Evolutionary conservation across 2,113 vertebrate species (phyloP).

Genomic region (Strigops habroptila): DNA sequence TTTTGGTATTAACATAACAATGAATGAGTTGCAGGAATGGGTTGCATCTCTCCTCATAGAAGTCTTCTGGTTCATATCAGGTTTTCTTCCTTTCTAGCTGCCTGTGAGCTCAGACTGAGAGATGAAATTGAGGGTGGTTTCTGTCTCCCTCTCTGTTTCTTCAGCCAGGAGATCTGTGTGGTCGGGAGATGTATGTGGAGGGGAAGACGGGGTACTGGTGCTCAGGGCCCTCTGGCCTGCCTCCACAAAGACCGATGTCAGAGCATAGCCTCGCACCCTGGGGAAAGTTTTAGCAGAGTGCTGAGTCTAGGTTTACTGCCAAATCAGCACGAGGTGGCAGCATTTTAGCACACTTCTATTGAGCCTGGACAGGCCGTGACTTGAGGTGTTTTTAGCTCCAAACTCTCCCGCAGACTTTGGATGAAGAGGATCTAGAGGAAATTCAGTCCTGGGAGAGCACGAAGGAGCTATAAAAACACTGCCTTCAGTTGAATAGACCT

Average conservation of each 20-base stretch:
- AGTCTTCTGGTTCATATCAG: background rate
- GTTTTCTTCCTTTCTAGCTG: background rate
- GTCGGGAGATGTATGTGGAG: rapidly evolving
- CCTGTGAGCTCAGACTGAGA: background rate
- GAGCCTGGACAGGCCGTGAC: background rate
- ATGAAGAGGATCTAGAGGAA: background rate
- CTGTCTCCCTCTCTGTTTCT: background rate
- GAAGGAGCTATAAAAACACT: background rate
- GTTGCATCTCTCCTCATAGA: too few species aligned
- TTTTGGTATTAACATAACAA: background rate
- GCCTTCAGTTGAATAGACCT: background rate
- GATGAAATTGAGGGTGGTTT: background rate
- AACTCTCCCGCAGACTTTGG: rapidly evolving
- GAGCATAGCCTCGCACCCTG: rapidly evolving
- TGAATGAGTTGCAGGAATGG: background rate
- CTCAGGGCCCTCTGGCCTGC: rapidly evolving
- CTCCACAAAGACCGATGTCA: rapidly evolving
- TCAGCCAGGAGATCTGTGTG: background rate
- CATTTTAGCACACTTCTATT: conserved; percentile 13
- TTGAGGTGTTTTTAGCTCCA: background rate
- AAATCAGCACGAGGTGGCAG: conserved; percentile 63
- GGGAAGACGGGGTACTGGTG: rapidly evolving
- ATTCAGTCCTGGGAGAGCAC: rapidly evolving
- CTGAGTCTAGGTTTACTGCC: background rate
- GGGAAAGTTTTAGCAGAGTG: rapidly evolving